Evolutionary conservation across 2,113 vertebrate species (phyloP), one percentile per base, ranked within the genome.

Genomic region (Epinephelus cyanopodus): DNA sequence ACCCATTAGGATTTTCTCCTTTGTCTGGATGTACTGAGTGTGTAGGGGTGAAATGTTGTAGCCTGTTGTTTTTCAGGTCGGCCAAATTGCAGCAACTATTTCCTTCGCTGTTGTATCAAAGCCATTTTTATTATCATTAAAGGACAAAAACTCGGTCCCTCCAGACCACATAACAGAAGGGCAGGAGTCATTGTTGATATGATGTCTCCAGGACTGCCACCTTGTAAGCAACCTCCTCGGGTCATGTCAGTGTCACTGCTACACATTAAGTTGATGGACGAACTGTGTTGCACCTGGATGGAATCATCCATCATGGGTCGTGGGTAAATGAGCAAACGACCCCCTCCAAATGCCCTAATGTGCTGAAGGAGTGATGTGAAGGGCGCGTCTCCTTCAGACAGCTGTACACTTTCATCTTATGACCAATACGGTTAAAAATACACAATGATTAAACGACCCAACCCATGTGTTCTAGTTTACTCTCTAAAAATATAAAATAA

Each of bases 211-310:
- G 21, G 42, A 68, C 48, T 7, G 9, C 60, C 75, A 74, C 73
- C 69, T 80, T 33, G 67, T 87, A 52, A 72, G 77, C 25, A 72
- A 23, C 72, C 65, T 80, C 50, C 19, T 37, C 8, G 47, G 75
- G 67, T 73, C 67, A 58, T 37, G 75, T 80, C 45, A 45, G 68
- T 27, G 71, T 81, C 80, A 39, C 60, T 3, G 3, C 21, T 10
- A 13, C 63, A 61, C 64, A 81, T 83, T 85, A 81, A 37, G 15
- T 2, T 89, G 82, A 85, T 81, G 66, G 74, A 89, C 27, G 53
- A 83, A 81, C 56, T 15, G n/a, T 65, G 64, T 21, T 60, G 60
- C 25, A 61, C 27, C 50, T 45, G 53, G 17, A 74, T 61, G 50
- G 66, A 21, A 47, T 73, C 82, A 9, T 85, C 81, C 74, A 74